Evolutionary conservation across 2,113 vertebrate genomes (phyloP), one percentile per base, ranked within the genome.

Genomic region (Paracanthobrama guichenoti): DNA sequence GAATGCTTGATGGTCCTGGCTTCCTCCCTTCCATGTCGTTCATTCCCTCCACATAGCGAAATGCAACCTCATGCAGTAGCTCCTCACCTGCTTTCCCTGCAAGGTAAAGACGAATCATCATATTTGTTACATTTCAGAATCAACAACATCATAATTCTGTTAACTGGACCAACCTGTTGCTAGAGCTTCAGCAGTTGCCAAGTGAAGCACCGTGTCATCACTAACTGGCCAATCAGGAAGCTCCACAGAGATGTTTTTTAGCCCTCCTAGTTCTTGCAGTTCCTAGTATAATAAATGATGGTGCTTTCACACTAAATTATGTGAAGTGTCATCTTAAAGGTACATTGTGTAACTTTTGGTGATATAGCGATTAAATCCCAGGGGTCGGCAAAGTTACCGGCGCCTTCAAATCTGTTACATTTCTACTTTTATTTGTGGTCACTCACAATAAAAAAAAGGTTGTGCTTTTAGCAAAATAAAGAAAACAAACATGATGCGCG

Each of bases 201-300:
- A 91, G 87, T 96, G 95, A 57, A 96, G 92, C 18, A 96, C 86
- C 0, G 95, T 96, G 93, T 96, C 95, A 0, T 96, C 95, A 14
- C 96, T 96, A 85, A 96, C 91, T 0, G 95, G 95, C 96, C 96
- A 96, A 66, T 95, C 93, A 0, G 95, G 95, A 35, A 94, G 95
- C 75, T 93, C 48, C 0, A 66, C 94, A 42, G 48, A 73, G 87
- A 96, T 93, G 87, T 89, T 93, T 20, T 86, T 88, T 44, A 96
- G 87, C 1, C 95, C 95, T 0, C 95, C 95, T 0, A 96, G 92
- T 79, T 94, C 88, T 42, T 92, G 87, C 83, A 96, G 90, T 88
- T 96, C 95, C 72, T 95, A 84, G 6, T 39, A 44, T 24, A 46
- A n/a, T 24, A 72, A 22, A 44, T 46, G 6, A n/a, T 1, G 69